phyloP scores from a whole-genome alignment of 2,797 vertebrate genomes.

The Takifugu rubripes region DNA sequence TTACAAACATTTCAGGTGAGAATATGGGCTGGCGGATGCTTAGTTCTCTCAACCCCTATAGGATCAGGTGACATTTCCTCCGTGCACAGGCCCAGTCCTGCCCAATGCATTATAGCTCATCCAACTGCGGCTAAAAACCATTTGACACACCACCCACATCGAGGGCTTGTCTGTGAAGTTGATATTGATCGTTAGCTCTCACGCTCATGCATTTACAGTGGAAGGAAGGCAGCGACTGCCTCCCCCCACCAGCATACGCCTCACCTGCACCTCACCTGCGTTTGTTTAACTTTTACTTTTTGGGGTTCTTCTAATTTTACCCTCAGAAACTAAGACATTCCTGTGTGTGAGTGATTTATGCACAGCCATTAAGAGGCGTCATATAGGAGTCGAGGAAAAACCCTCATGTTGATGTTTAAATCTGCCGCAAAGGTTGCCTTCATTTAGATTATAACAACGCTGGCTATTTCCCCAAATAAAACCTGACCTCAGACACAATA shows the following conservation, averaged over 20 bases:
- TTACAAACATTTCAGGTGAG: slow-evolving; percentile 41
- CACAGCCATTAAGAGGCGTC: slow-evolving; percentile 15
- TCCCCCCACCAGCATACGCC: slow-evolving; percentile 4
- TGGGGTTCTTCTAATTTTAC: neutral
- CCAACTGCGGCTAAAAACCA: slow-evolving; percentile 51
- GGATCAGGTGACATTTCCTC: slow-evolving; percentile 66
- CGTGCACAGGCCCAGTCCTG: slow-evolving; percentile 67
- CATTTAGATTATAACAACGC: slow-evolving; percentile 48
- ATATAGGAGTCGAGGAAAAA: slow-evolving; percentile 27
- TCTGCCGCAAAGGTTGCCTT: slow-evolving; percentile 42
- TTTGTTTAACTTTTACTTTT: neutral
- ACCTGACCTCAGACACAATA: slow-evolving; percentile 53
- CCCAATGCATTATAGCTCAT: slow-evolving; percentile 58
- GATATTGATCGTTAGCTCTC: slow-evolving; percentile 50
- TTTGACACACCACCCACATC: slow-evolving; percentile 61
- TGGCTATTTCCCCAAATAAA: slow-evolving; percentile 55
- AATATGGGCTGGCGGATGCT: slow-evolving; percentile 61
- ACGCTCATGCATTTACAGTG: slow-evolving; percentile 46
- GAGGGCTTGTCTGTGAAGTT: slow-evolving; percentile 45
- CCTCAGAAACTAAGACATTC: too few relatives aligned
- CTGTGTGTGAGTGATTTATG: neutral
- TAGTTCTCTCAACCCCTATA: slow-evolving; percentile 58
- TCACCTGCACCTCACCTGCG: slow-evolving; percentile 16
- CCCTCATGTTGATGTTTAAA: slow-evolving; percentile 32
- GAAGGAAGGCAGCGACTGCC: slow-evolving; percentile 38